phyloP scores from a whole-genome alignment of 2,888 invertebrate genomes.

The Clistopyga incitator region DNA sequence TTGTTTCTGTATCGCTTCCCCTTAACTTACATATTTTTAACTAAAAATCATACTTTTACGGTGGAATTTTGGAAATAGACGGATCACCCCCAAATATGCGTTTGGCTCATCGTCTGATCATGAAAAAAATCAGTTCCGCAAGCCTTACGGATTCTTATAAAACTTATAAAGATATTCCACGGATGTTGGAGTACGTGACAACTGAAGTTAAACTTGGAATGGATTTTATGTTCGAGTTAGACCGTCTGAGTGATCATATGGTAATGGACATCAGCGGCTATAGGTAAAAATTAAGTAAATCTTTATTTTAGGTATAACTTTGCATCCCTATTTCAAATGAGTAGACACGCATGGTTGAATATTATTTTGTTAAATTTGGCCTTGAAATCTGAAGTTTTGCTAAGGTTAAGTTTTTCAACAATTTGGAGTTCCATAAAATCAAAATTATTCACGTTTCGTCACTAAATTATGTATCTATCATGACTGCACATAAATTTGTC shows the following conservation, averaged over 20 bases:
- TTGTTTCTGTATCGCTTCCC: not conserved
- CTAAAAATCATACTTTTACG: not conserved
- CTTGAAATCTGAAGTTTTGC: too few relatives aligned
- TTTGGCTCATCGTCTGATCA: conserved; percentile 75
- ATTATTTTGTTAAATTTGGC: too few relatives aligned
- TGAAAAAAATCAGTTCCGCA: conserved; percentile 71
- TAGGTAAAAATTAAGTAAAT: too few relatives aligned
- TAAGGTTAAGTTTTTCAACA: too few relatives aligned
- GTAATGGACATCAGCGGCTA: conserved; percentile 73
- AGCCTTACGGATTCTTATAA: conserved; percentile 65
- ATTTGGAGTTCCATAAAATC: too few relatives aligned
- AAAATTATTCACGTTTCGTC: too few relatives aligned
- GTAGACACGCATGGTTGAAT: too few relatives aligned
- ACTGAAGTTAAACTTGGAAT: conserved; percentile 74
- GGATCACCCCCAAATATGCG: conserved; percentile 68
- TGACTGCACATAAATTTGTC: too few relatives aligned
- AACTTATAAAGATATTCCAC: conserved; percentile 73
- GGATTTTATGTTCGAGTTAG: conserved; percentile 77
- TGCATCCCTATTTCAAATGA: too few relatives aligned
- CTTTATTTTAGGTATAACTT: too few relatives aligned
- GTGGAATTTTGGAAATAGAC: conserved; percentile 57
- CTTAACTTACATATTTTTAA: not conserved
- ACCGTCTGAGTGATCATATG: conserved; percentile 70
- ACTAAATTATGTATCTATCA: too few relatives aligned
- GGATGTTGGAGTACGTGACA: conserved; percentile 74